Evolutionary conservation across 2,888 invertebrate genomes (phyloP).

Genomic region (Onthophagus sagittarius): DNA sequence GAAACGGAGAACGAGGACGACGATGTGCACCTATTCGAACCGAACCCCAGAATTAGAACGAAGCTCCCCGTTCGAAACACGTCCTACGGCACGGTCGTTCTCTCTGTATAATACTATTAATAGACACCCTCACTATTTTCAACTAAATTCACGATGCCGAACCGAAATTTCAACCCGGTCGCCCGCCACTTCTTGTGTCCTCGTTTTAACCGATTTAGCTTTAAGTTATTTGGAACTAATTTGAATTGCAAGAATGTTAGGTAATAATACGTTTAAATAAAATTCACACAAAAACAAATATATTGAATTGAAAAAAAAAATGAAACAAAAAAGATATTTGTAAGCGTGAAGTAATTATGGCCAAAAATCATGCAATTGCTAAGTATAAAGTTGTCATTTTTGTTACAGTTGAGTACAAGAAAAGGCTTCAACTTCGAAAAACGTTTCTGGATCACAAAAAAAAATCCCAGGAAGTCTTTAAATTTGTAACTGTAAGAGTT

Average conservation of each 20-base stretch:
- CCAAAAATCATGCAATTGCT: too few species aligned
- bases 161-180: constrained; percentile 7
- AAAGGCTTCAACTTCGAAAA: too few species aligned
- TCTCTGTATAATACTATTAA: constrained; percentile 28
- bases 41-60: constrained; percentile 31
- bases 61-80: constrained; percentile 32
- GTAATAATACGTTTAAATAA: too few species aligned
- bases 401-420: too few species aligned
- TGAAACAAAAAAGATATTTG: neutral
- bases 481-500: too few species aligned
- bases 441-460: too few species aligned
- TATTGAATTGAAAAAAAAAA: too few species aligned
- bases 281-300: neutral
- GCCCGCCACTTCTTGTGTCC: neutral
- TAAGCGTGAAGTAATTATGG: neutral
- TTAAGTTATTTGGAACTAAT: neutral
- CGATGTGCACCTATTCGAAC: constrained; percentile 15
- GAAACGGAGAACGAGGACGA: neutral
- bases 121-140: constrained; percentile 27
- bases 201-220: neutral
- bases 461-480: too few species aligned
- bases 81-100: constrained; percentile 19
- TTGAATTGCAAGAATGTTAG: neutral
- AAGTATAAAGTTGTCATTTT: too few species aligned
- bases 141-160: constrained; percentile 3